Base-by-base conservation (phyloP, 2,888 invertebrate genomes). In the Lucinisca nassula region DNA sequence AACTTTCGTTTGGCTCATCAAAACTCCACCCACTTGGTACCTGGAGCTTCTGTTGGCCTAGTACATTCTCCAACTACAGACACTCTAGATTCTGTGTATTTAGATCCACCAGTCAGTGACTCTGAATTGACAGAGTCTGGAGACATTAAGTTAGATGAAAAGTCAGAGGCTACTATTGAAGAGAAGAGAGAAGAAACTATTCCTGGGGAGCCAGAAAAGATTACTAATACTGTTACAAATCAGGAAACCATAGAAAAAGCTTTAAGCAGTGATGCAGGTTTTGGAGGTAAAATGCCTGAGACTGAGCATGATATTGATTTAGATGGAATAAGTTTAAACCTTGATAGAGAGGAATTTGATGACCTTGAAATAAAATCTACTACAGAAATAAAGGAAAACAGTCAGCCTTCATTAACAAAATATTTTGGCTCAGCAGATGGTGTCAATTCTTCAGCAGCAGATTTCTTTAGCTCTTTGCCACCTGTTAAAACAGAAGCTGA, bases 41-140 rank as follows among this genome's bases (percentile, higher is more conserved):
- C 74, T 24, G 79, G 51, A 30, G 74, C 74, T 40, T 17, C 74
- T 24, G 24, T 27, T 73, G 88, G 88, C 40, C 77, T 94, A 77
- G 92, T 92, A n/a, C 93, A 94, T 70, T 95, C 95, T 14, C 92
- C 94, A 14, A 95, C 95, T 0, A 94, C 94, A 51, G 95, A 94
- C 75, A 95, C 95, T 14, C 84, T 95, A 35, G 95, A 95, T 80
- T 95, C 95, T 77, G 95, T 95, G 10, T 91, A 92, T 38, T 85
- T 95, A 17, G 95, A 94, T 70, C 91, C 94, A 12, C 91, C 93
- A 24, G 80, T 88, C 35, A 58, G 77, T 30, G 92, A 92, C 24
- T 88, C 85, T 12, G 93, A 93, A 37, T 86, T 87, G 35, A 61
- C 75, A n/a, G 84, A 82, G 37, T 81, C 79, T 37, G 84, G 14